Evolutionary conservation across 2,888 invertebrate genomes (phyloP).

Genomic region (Orthosia gracilis): DNA sequence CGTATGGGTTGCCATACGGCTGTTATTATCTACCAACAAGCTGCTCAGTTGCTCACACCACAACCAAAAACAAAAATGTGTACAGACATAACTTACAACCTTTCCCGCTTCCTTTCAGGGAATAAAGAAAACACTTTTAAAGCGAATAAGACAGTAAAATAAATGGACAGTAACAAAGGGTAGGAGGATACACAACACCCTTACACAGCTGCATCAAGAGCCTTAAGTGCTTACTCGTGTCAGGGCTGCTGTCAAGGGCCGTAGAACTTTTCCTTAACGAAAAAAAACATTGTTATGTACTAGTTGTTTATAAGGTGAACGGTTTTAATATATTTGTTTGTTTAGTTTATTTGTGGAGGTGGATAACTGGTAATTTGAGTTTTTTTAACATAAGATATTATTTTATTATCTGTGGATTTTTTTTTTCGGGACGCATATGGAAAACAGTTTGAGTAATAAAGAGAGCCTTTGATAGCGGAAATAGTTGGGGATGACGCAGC

Average conservation of each 20-base stretch:
- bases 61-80: neutral
- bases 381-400: neutral
- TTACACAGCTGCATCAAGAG: conserved; percentile 58
- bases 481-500: too few relatives aligned
- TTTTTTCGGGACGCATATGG: too few relatives aligned
- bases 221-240: conserved; percentile 68
- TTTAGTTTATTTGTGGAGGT: conserved; percentile 8
- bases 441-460: too few relatives aligned
- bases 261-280: conserved; percentile 36
- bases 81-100: conserved; percentile 39
- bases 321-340: conserved; percentile 22
- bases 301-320: conserved; percentile 30
- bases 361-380: neutral
- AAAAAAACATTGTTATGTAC: conserved; percentile 21
- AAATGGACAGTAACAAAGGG: conserved; percentile 64
- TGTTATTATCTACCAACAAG: too few relatives aligned
- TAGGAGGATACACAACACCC: conserved; percentile 62
- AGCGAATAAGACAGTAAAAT: conserved; percentile 67
- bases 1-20: too few relatives aligned
- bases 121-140: conserved; percentile 62
- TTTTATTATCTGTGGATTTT: neutral
- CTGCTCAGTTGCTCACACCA: neutral
- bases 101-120: conserved; percentile 42
- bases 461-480: neutral
- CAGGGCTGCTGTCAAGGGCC: conserved; percentile 57